phyloP scores from a whole-genome alignment of 2,888 invertebrate species.

The Hedya salicella region DNA sequence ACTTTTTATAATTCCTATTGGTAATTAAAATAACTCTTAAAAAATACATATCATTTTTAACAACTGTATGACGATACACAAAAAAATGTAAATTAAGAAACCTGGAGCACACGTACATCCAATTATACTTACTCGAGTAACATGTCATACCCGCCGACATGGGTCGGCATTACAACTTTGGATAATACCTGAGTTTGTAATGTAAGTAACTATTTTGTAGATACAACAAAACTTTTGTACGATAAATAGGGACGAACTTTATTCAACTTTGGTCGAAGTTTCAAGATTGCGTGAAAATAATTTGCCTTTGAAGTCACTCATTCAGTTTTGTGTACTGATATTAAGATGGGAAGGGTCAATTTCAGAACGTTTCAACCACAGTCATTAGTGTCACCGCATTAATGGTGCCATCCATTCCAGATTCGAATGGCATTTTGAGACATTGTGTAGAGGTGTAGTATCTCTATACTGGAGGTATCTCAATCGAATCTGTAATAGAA shows the following conservation, averaged over 20 bases:
- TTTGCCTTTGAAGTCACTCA: neutral
- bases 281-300: constrained; percentile 23
- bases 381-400: no score
- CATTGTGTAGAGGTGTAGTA: no score
- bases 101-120: no score
- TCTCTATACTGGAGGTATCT: no score
- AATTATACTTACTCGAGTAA: constrained; percentile 1
- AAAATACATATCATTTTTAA: no score
- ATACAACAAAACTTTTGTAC: constrained; percentile 34
- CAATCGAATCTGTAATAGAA: no score
- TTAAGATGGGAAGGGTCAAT: neutral
- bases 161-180: constrained; percentile 27
- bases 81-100: no score
- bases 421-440: no score
- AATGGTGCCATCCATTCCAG: no score
- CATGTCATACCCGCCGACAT: constrained; percentile 13
- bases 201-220: constrained; percentile 30
- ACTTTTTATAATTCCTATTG: no score
- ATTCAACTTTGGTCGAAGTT: constrained; percentile 24
- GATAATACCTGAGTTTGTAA: constrained; percentile 12
- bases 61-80: neutral
- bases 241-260: constrained; percentile 30
- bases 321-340: neutral
- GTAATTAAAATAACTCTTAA: no score
- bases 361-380: no score